Base-by-base conservation (phyloP, 2,888 invertebrate species). In the Campaea margaritaria region DNA sequence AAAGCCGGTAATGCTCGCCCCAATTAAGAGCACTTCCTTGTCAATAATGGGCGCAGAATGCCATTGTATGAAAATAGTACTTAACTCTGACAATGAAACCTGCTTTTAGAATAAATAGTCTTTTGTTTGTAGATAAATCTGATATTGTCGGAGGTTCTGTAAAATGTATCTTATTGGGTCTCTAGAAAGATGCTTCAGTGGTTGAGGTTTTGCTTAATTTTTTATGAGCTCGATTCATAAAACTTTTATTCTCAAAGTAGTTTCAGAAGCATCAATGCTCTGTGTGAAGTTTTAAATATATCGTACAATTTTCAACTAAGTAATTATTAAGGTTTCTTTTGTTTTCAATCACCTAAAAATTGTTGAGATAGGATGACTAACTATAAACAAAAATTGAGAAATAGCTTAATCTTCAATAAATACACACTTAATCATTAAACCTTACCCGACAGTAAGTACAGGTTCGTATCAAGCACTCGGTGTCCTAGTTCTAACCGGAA, bases 1-100 rank as follows among this genome's bases (percentile, higher is more conserved):
- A 80, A 74, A 59, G 67, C 67, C 72, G 70, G 70, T 72, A 77
- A 72, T 70, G 75, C 61, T 65, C 67, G 72, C 64, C 70, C 74
- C 77, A 81, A 81, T 81, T 81, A 79, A 73, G 63, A 66, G 70
- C 15, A 43, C 50, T 46, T 44, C 45, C 34, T 67, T 27, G 46
- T 46, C 27, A 27, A 46, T 51, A 58, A 58, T 61, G 52, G 62
- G 46, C 69, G 53, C 67, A 53, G 31, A 51, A 58, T 52, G 45
- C 54, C 58, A 61, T 66, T 68, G 64, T 66, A 56, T 64, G 56
- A 57, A 63, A 58, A 62, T 57, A 49, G 59, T 57, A 56, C 56
- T 56, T 60, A 14, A 34, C n/a, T 48, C 48, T 56, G 59, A 56
- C 58, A 58, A 55, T 55, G 44, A 41, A 42, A 58, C 56, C 43